phyloP scores from a whole-genome alignment of 2,888 invertebrate genomes.

The Glyphotaelius pellucidus region DNA sequence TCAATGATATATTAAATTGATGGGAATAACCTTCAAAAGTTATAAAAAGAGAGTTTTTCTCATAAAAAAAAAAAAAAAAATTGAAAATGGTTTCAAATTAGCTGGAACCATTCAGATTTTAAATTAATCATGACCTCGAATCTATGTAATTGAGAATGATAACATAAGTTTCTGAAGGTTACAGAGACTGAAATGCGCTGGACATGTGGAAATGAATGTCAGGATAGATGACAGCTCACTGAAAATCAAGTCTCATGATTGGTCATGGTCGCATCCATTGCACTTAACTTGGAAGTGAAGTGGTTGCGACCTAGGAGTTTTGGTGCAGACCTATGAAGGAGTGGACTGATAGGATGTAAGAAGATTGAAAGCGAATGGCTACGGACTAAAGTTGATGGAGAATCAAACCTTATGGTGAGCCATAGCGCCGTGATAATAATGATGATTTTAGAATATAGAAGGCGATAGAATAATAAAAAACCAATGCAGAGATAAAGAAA shows the following conservation, averaged over 20 bases:
- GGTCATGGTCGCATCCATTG: too few species aligned
- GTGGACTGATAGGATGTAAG: background rate
- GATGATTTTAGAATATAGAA: background rate
- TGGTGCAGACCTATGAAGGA: background rate
- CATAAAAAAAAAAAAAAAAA: too few species aligned
- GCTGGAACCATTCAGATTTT: too few species aligned
- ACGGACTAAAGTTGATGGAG: background rate
- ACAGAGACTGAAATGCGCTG: background rate
- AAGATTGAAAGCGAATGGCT: background rate
- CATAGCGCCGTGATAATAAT: too few species aligned
- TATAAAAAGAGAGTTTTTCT: too few species aligned
- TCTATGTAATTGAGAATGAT: background rate
- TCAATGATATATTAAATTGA: too few species aligned
- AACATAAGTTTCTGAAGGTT: background rate
- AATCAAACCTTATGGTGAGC: too few species aligned
- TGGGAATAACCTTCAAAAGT: too few species aligned
- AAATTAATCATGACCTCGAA: background rate
- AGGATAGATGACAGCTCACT: background rate
- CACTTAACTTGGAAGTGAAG: too few species aligned
- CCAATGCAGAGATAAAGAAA: too few species aligned
- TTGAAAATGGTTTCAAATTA: background rate
- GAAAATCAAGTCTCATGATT: background rate
- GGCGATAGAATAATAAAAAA: background rate
- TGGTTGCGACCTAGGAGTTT: too few species aligned
- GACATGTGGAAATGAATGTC: background rate